Base-by-base conservation (phyloP, 37 sponge, comb jelly and placozoan species). In the Diacarnus erythraeanus region DNA sequence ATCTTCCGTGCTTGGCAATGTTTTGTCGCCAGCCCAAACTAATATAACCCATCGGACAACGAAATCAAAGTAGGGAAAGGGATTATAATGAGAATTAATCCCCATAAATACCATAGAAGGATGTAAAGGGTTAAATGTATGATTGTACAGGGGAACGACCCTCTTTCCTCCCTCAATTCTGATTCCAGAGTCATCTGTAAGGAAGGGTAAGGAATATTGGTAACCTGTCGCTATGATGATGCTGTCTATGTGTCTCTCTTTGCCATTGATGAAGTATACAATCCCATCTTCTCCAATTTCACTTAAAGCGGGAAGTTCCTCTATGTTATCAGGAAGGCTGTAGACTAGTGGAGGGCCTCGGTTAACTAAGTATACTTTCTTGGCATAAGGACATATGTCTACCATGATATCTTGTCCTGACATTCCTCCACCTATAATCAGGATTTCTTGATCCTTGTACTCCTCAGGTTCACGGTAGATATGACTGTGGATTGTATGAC, bases 181-280 rank as follows among this genome's bases (percentile, higher is more conserved):
- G 6, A 94, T 71, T 20, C 79, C 86, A 67, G 85, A 81, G 57
- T 72, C 57, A 3, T 87, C 67, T 20, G 26, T 34, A 22, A 94
- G 82, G 51, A 94, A 94, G 0, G 94, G 94, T 47, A 81, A 90
- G 25, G 67, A 29, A 64, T 72, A 94, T 21, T 73, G 66, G 51
- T 94, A 94, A 10, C 94, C 94, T 1, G 88, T 94, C 59, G 88
- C 86, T 56, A 90, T 39, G 1, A 94, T 59, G 51, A 94, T 79
- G 31, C 64, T 41, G 67, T 87, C 88, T 31, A 87, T 69, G 2
- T 38, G 10, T 3, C 78, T 31, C 29, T 22, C 22, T 34, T 63
- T 6, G 0, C 83, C 93, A 73, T 82, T 37, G 20, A 17, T 69
- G 23, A 88, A 81, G 8, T 37, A 31, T 22, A 81, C 86, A 0